These are phyloP conservation scores for Tenthredo amoena DNA, from an alignment of 2,888 invertebrate genomes.

Conservation along the genomic window DNA sequence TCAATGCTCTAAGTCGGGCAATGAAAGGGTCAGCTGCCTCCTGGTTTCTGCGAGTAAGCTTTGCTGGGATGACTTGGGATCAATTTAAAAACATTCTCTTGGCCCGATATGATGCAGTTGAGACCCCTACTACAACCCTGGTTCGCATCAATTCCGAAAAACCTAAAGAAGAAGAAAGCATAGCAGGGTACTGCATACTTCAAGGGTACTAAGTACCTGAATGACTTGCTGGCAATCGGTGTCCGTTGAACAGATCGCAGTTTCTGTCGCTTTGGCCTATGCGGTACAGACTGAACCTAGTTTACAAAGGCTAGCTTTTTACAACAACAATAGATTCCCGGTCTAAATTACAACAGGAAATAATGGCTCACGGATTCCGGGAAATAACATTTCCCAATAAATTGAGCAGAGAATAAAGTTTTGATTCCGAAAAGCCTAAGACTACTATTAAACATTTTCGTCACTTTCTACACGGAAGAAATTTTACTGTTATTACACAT, in stretches of 20 bases:
- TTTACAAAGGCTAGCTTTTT: too few relatives aligned
- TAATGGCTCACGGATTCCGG: too few relatives aligned
- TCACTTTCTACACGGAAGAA: neutral
- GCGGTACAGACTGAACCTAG: too few relatives aligned
- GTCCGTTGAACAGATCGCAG: too few relatives aligned
- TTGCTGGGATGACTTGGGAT: slow-evolving; percentile 51
- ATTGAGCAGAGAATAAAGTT: too few relatives aligned
- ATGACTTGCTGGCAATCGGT: neutral
- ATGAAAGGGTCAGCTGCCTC: slow-evolving; percentile 52
- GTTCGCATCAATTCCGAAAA: slow-evolving; percentile 39
- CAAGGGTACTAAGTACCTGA: slow-evolving; percentile 32
- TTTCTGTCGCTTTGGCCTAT: too few relatives aligned
- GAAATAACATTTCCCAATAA: too few relatives aligned
- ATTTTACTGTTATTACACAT: neutral
- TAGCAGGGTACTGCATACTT: slow-evolving; percentile 51
- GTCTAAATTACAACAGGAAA: too few relatives aligned
- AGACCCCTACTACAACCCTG: slow-evolving; percentile 53
- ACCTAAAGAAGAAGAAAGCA: slow-evolving; percentile 53
- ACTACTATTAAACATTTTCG: neutral
- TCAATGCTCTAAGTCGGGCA: slow-evolving; percentile 41
- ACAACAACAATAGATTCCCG: too few relatives aligned
- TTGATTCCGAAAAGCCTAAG: too few relatives aligned
- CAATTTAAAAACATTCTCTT: slow-evolving; percentile 55
- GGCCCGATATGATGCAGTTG: slow-evolving; percentile 44
- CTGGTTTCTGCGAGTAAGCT: slow-evolving; percentile 50